These are phyloP conservation scores for Cecropterus lyciades DNA, from an alignment of 1,140 invertebrate species.

Conservation along the genomic window DNA sequence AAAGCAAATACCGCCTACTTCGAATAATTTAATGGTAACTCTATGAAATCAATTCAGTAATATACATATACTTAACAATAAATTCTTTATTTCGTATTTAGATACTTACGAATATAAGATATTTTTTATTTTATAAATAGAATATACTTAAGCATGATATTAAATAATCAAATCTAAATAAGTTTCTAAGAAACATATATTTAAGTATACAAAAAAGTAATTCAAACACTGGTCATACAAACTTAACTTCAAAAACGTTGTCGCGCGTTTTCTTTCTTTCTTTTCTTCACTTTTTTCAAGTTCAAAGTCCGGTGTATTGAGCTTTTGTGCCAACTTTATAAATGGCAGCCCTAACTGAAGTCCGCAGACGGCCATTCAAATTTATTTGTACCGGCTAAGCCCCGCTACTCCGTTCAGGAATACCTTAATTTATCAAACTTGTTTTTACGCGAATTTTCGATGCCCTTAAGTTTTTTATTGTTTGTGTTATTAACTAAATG, in stretches of 20 bases:
- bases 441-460: conserved; percentile 15
- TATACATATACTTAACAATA: no score
- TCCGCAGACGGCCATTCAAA: conserved; percentile 26
- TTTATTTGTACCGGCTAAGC: conserved; percentile 20
- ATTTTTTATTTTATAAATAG: no score
- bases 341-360: conserved; percentile 13
- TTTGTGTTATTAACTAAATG: conserved; percentile 18
- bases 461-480: conserved; percentile 6
- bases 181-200: no score
- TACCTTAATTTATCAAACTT: conserved; percentile 25
- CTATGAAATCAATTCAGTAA: no score
- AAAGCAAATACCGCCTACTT: no score
- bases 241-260: not conserved
- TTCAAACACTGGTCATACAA: not conserved
- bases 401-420: conserved; percentile 23
- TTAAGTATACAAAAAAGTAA: not conserved
- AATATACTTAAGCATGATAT: no score
- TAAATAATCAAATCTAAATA: no score
- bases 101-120: no score
- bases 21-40: no score
- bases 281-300: conserved; percentile 11
- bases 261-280: not conserved
- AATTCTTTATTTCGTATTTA: no score
- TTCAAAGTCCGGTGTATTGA: conserved; percentile 1
- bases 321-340: conserved; percentile 23